A percentile compares a stretch with the other conserved stretches of the same genome.
Conservation (phyloP, 2,113 vertebrate genomes). For the Isichthys henryi region DNA sequence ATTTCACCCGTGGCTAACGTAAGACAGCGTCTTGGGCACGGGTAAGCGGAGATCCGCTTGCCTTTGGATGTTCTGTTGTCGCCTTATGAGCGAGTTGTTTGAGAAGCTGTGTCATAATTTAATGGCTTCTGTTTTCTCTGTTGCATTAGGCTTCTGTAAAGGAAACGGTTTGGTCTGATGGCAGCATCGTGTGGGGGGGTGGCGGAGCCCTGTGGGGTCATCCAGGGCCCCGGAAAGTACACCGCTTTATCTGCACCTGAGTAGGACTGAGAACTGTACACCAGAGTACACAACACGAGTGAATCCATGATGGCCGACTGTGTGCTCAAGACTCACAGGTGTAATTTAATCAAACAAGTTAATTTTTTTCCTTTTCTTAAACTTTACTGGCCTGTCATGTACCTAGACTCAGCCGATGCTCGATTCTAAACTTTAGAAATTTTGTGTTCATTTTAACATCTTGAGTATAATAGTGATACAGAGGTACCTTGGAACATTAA, state of each 20-base stretch:
- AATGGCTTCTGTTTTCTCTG: background rate
- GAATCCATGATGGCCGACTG: background rate
- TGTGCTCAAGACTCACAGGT: background rate
- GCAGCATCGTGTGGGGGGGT: background rate
- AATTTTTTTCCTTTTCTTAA: background rate
- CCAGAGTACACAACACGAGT: background rate
- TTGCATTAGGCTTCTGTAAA: background rate
- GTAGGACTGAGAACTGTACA: background rate
- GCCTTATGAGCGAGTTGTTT: background rate
- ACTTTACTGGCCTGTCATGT: background rate
- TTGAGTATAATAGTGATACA: background rate
- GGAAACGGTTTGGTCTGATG: background rate
- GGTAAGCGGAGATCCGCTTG: background rate
- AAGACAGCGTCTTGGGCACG: background rate
- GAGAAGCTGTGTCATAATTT: background rate
- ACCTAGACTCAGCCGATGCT: background rate
- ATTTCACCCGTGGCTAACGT: background rate
- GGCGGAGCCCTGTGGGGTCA: background rate
- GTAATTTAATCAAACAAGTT: background rate
- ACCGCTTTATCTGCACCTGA: background rate
- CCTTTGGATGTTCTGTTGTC: background rate
- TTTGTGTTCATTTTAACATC: background rate
- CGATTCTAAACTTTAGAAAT: background rate
- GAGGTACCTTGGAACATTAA: too few species aligned
- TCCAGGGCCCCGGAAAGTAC: background rate